Percentiles rank a stretch among this genome's conserved stretches.
Conservation (phyloP, 2,888 invertebrate genomes). For the Ormyrus thymus region DNA sequence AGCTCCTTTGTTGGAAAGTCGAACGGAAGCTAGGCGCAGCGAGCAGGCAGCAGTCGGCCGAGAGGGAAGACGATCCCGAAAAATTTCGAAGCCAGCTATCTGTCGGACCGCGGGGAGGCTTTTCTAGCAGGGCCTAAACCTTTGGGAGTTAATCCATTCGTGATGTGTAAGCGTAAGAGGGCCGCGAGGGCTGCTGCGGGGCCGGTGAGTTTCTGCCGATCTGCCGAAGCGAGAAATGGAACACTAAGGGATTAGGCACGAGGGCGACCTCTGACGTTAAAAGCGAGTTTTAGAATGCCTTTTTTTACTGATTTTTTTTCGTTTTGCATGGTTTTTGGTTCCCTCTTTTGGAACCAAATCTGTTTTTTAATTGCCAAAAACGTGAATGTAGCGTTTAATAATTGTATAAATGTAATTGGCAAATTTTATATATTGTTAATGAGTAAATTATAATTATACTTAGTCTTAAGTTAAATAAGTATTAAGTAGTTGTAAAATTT, state of each 20-base stretch:
- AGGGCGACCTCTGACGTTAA: no score
- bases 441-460: no score
- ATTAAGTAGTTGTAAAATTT: no score
- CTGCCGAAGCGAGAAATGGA: constrained; percentile 62
- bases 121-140: constrained; percentile 28
- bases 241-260: constrained; percentile 1
- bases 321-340: no score
- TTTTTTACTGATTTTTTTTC: no score
- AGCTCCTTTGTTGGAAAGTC: constrained; percentile 43
- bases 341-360: no score
- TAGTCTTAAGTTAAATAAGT: no score
- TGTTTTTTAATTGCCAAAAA: no score
- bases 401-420: no score
- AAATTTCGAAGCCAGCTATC: constrained; percentile 14
- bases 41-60: background rate
- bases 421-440: no score
- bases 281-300: no score
- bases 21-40: constrained; percentile 30
- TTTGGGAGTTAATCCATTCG: constrained; percentile 38
- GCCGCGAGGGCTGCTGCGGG: background rate
- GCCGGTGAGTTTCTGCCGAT: constrained; percentile 42
- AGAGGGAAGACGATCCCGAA: constrained; percentile 35
- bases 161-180: constrained; percentile 17
- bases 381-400: no score
- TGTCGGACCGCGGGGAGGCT: background rate